phyloP scores from a whole-genome alignment of 1,140 invertebrate genomes.

The Drosophila mojavensis region DNA sequence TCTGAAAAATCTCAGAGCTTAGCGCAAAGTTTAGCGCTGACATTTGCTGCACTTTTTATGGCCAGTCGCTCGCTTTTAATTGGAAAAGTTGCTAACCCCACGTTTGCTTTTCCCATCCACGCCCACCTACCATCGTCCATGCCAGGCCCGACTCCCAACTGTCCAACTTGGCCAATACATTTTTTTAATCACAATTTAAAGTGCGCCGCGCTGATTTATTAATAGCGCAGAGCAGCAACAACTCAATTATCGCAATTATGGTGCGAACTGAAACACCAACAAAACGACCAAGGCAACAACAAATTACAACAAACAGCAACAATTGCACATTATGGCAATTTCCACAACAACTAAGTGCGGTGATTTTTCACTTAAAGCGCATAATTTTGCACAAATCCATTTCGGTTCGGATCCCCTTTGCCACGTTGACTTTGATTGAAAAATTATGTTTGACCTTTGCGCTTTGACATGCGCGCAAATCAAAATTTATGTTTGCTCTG shows the following conservation, averaged over 20 bases:
- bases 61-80: slow-evolving; percentile 30
- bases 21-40: slow-evolving; percentile 28
- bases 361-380: slow-evolving; percentile 68
- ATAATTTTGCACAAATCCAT: slow-evolving; percentile 27
- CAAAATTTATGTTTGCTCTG: slow-evolving; percentile 37
- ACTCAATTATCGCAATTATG: slow-evolving; percentile 45
- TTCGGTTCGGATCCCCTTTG: slow-evolving; percentile 15
- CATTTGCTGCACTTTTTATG: slow-evolving; percentile 32
- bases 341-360: slow-evolving; percentile 45
- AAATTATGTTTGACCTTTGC: slow-evolving; percentile 69
- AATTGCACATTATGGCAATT: slow-evolving; percentile 25
- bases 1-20: slow-evolving; percentile 23
- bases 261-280: slow-evolving; percentile 12
- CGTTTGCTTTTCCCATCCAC: background rate
- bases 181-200: slow-evolving; percentile 38
- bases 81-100: slow-evolving; percentile 36
- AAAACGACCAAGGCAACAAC: background rate
- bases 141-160: background rate
- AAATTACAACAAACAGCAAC: background rate
- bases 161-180: slow-evolving; percentile 17
- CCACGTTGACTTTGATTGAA: slow-evolving; percentile 51
- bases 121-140: background rate
- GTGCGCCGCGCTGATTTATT: slow-evolving; percentile 39
- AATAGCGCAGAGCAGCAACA: slow-evolving; percentile 24
- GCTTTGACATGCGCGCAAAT: slow-evolving; percentile 33